Percentiles rank a stretch among this genome's conserved stretches.
phyloP scores from a whole-genome alignment of 2,888 invertebrate genomes.

The Caenorhabditis panamensis region DNA sequence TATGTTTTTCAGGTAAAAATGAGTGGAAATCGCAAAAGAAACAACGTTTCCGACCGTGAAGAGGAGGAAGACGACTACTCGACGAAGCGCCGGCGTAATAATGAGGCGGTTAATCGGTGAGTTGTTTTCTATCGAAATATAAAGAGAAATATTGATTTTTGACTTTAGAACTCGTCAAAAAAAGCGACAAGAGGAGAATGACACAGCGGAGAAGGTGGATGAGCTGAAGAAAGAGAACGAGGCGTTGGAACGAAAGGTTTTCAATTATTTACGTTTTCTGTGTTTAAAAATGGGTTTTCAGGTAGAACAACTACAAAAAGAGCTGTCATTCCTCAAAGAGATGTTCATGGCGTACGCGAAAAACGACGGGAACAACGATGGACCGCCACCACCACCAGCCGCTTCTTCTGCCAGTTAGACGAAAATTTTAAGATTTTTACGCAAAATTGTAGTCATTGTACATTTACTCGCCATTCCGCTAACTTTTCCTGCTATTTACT shows the following conservation, averaged over 20 bases:
- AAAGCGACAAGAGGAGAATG: slow-evolving; percentile 79
- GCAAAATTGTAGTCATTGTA: slow-evolving; percentile 15
- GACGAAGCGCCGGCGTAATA: slow-evolving; percentile 78
- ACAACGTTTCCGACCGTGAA: slow-evolving; percentile 30
- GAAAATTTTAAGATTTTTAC: neutral
- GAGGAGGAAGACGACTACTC: slow-evolving; percentile 72
- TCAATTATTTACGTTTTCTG: no score
- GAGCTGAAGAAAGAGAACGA: slow-evolving; percentile 78
- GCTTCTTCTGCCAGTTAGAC: neutral
- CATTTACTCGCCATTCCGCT: slow-evolving; percentile 3
- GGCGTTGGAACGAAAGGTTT: slow-evolving; percentile 77
- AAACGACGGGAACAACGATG: slow-evolving; percentile 34
- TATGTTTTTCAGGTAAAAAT: slow-evolving; percentile 30
- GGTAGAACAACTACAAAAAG: slow-evolving; percentile 79
- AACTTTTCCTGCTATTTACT: neutral
- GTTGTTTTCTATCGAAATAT: neutral
- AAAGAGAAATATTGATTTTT: no score
- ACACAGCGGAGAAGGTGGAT: slow-evolving; percentile 77
- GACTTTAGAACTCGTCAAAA: slow-evolving; percentile 77
- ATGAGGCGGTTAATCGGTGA: slow-evolving; percentile 79
- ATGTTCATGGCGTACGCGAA: slow-evolving; percentile 80
- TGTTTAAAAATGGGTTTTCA: slow-evolving; percentile 30
- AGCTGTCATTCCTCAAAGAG: slow-evolving; percentile 80
- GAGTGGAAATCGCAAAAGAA: slow-evolving; percentile 55
- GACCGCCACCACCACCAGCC: slow-evolving; percentile 29